Base-by-base conservation (phyloP, 2,888 invertebrate species). In the Pogonocherus hispidulus region DNA sequence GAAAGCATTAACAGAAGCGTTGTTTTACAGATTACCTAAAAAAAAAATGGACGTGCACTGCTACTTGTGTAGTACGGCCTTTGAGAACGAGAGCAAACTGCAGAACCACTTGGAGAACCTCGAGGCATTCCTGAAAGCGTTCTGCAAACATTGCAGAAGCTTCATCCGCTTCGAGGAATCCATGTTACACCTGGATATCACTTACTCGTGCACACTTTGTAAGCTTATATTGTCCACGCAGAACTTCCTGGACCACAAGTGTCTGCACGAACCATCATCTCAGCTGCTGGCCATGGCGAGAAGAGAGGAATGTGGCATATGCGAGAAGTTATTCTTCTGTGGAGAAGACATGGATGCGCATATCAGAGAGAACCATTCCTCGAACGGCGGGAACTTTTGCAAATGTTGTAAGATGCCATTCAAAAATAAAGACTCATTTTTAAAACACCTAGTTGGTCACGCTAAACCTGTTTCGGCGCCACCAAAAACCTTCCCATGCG, bases 401-500 rank as follows among this genome's bases (percentile, higher is more conserved):
- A 67, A 69, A 23, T 74, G 74, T 35, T 74, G 74, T 27, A 62
- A 55, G 3, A 32, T 55, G 9, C 2, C 20, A 14, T 71, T 69
- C 35, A 52, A 60, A n/a, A 54, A 4, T 11, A 46, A 9, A 3
- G 44, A 46, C 8, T 60, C 11, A 6, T 72, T 35, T 52, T 18
- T 35, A 1, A 44, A 63, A 9, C 72, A 72, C 37, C 32, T 70
- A 11, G 19, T 6, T 11, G 54, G 22, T 16, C 63, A 63, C 23
- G 19, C n/a, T 4, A 46, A 46, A 20, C 19, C 16, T n/a, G 20
- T 19, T n/a, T 27, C 41, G 49, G 18, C 20, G 5, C 22, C 41
- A 1, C 0, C 2, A 14, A 1, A 86, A 4, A 87, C 87, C 71
- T 87, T 87, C 66, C 80, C 81, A 0, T 84, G 85, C 0, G 49